These are phyloP conservation scores for Brenthis ino DNA, from an alignment of 2,888 invertebrate genomes.

Conservation along the genomic window DNA sequence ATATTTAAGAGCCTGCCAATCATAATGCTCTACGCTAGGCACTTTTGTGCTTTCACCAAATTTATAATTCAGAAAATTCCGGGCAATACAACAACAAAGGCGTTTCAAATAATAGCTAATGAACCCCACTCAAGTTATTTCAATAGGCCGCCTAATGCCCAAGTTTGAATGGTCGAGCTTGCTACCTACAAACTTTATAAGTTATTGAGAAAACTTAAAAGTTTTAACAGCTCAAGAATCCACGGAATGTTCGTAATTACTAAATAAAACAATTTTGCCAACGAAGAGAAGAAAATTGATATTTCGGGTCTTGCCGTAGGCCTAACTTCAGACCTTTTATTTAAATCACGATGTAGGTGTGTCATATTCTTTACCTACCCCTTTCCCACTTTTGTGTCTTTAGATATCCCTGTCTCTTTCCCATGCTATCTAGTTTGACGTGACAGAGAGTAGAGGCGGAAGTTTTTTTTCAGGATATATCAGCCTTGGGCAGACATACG, in stretches of 20 bases:
- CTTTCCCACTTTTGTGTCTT: too few species aligned
- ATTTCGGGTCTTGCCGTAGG: too few species aligned
- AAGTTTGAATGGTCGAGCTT: constrained; percentile 47
- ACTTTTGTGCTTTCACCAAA: constrained; percentile 25
- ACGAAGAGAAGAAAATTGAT: too few species aligned
- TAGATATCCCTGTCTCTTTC: too few species aligned
- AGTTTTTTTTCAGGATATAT: too few species aligned
- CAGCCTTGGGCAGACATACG: too few species aligned
- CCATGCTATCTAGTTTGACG: too few species aligned
- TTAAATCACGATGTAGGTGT: too few species aligned
- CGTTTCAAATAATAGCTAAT: constrained; percentile 58
- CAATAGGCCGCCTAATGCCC: constrained; percentile 53
- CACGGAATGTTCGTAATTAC: neutral
- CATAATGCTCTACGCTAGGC: constrained; percentile 16
- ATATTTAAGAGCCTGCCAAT: constrained; percentile 23
- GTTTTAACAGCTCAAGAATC: constrained; percentile 12
- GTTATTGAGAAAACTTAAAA: constrained; percentile 29
- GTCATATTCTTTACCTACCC: too few species aligned
- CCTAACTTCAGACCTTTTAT: too few species aligned
- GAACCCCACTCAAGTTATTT: constrained; percentile 51
- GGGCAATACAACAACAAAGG: constrained; percentile 54
- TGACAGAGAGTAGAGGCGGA: too few species aligned
- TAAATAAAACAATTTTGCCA: neutral
- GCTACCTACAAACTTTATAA: constrained; percentile 32
- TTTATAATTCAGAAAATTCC: constrained; percentile 41